Evolutionary conservation across 37 sponge, comb jelly and placozoan species (phyloP).

Genomic region (Mnemiopsis leidyi): DNA sequence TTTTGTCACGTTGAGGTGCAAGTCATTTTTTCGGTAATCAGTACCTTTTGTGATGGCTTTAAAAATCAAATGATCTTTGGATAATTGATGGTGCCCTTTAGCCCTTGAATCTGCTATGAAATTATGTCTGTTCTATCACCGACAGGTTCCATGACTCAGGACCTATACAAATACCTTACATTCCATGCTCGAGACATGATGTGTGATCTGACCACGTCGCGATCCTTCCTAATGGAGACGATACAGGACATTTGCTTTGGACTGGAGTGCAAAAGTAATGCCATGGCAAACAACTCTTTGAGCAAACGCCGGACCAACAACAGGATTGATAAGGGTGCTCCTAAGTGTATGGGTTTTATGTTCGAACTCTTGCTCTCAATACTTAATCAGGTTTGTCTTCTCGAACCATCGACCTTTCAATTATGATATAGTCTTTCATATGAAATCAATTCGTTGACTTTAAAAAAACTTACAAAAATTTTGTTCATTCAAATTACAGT

Average conservation of each 20-base stretch:
- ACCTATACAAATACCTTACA: constrained; percentile 24
- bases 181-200: constrained; percentile 18
- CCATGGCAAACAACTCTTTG: neutral
- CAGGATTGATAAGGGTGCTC: constrained; percentile 31
- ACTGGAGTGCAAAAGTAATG: constrained; percentile 1
- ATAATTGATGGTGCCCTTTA: too few relatives aligned
- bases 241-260: neutral
- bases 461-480: too few relatives aligned
- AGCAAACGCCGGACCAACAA: neutral
- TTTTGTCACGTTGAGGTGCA: too few relatives aligned
- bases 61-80: too few relatives aligned
- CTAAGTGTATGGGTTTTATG: constrained; percentile 48
- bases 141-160: constrained; percentile 49
- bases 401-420: too few relatives aligned
- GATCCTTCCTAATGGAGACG: constrained; percentile 2
- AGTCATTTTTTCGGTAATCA: too few relatives aligned
- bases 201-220: constrained; percentile 44
- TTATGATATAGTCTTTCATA: too few relatives aligned
- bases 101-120: too few relatives aligned
- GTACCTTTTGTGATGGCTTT: too few relatives aligned
- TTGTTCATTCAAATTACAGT: too few relatives aligned
- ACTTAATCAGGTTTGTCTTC: constrained; percentile 7
- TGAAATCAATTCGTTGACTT: too few relatives aligned
- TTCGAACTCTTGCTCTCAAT: constrained; percentile 7
- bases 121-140: too few relatives aligned